Evolutionary conservation across 1,140 invertebrate genomes (phyloP).

Genomic region (Psilanteris sp.): DNA sequence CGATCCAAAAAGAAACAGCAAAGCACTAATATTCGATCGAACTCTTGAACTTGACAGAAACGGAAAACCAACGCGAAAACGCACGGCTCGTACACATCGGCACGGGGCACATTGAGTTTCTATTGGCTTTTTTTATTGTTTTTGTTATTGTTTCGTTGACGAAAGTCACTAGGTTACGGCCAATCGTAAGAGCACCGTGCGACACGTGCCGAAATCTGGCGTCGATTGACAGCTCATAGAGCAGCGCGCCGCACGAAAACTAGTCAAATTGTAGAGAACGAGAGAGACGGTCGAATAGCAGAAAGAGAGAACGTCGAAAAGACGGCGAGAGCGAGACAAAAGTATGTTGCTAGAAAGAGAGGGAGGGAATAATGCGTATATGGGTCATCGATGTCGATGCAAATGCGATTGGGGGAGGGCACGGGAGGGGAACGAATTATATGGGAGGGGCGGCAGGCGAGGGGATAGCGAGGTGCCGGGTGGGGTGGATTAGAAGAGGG

Average conservation of each 20-base stretch:
- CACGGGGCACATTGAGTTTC: conserved; percentile 5
- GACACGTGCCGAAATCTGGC: conserved; percentile 59
- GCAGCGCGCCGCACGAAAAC: conserved; percentile 38
- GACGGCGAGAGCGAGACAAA: conserved; percentile 27
- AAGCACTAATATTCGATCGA: not conserved
- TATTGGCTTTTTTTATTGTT: not conserved
- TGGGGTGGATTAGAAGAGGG: conserved; percentile 42
- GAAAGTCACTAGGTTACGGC: conserved; percentile 7
- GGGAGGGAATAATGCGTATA: conserved; percentile 67
- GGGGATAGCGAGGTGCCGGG: conserved; percentile 33
- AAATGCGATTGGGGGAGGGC: conserved; percentile 68
- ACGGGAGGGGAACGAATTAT: conserved; percentile 22
- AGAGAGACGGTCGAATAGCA: not conserved
- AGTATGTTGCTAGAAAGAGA: conserved; percentile 15
- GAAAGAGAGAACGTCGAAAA: conserved; percentile 9
- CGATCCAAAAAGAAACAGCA: not conserved
- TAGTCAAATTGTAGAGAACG: conserved; percentile 51
- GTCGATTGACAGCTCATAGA: conserved; percentile 53
- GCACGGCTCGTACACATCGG: not conserved
- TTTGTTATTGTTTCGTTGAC: not conserved
- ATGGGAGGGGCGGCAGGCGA: conserved; percentile 16
- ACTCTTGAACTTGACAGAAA: not conserved
- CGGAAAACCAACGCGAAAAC: not conserved
- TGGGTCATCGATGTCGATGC: conserved; percentile 76
- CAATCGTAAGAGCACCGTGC: conserved; percentile 23